Evolutionary conservation across 2,113 vertebrate species (phyloP), one percentile per base, ranked within the genome.

Genomic region (Corynorhinus townsendii): DNA sequence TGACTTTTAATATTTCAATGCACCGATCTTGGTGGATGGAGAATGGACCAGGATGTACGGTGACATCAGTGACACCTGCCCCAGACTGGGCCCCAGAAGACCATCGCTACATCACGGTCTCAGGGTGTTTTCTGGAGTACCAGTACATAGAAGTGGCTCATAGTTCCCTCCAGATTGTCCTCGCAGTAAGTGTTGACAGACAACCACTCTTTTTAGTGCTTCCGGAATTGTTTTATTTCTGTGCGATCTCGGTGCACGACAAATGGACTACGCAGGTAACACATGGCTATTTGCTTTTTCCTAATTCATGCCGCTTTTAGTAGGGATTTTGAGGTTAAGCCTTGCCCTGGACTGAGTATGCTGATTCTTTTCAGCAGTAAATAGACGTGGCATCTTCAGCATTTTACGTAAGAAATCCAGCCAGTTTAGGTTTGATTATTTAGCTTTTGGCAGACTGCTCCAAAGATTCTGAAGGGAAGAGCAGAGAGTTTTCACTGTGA

Each of bases 11-110:
- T 98, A 99, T 99, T 97, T 99, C 99, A 98, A 99, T 99, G 99
- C 99, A 99, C 98, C 99, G 99, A 89, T 99, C 99, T 97, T 99
- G 99, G 99, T 99, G 99, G 99, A 99, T 99, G 99, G 99, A 99
- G 98, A 99, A 99, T 33, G 99, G 99, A 86, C 99, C 99, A 0
- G 99, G 99, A 95, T 99, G 99, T 98, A 99, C 97, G 66, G 99
- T 99, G 98, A 99, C 99, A 62, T 99, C 99, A n/a, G 99, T 99
- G 97, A 99, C 98, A 81, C 99, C 99, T 22, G 99, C 99, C n/a
- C 99, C 99, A 0, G 99, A 99, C 94, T 99, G 99, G 99, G 99
- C 99, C 62, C 99, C 99, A 0, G 99, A 99, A 96, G 99, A 99
- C 98, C 99, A 99, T 98, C 99, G 99, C 86, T 99, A 99, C 96